Conservation (phyloP, 2,888 invertebrate genomes). For the Fragum whitleyi region DNA sequence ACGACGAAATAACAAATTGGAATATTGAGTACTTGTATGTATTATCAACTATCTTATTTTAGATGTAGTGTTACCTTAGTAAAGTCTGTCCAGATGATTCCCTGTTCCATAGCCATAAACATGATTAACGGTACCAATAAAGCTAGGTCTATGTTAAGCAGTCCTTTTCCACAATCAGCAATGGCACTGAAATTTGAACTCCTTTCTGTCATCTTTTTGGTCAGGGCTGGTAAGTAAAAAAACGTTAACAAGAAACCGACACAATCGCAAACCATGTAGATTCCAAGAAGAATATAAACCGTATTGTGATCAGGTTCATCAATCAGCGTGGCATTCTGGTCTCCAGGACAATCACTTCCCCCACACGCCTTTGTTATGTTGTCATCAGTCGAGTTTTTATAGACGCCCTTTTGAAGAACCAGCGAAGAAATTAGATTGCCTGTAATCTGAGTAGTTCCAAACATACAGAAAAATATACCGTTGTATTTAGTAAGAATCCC, state of each 20-base stretch:
- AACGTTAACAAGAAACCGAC: conserved; percentile 73
- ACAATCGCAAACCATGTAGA: conserved; percentile 74
- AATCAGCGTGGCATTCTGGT: conserved; percentile 61
- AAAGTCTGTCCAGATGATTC: conserved; percentile 79
- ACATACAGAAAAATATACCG: conserved; percentile 80
- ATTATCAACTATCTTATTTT: no score
- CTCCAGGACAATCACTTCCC: conserved; percentile 69
- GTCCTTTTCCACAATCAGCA: conserved; percentile 66
- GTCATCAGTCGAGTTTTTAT: conserved; percentile 39
- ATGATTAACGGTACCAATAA: conserved; percentile 80
- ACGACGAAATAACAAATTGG: no score
- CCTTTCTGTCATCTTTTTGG: conserved; percentile 48
- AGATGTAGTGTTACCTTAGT: conserved; percentile 83
- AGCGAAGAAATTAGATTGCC: conserved; percentile 81
- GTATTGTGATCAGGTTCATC: conserved; percentile 70
- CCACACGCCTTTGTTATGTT: conserved; percentile 65
- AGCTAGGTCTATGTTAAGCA: conserved; percentile 69
- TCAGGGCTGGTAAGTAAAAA: conserved; percentile 70
- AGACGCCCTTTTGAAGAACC: conserved; percentile 72
- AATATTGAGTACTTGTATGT: no score
- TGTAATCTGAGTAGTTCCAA: conserved; percentile 79
- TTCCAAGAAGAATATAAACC: conserved; percentile 76
- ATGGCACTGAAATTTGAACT: conserved; percentile 55
- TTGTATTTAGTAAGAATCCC: conserved; percentile 76
- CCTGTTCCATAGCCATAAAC: conserved; percentile 81